These are phyloP conservation scores for Glyphotaelius pellucidus DNA, from an alignment of 2,888 invertebrate species.

Conservation along the genomic window DNA sequence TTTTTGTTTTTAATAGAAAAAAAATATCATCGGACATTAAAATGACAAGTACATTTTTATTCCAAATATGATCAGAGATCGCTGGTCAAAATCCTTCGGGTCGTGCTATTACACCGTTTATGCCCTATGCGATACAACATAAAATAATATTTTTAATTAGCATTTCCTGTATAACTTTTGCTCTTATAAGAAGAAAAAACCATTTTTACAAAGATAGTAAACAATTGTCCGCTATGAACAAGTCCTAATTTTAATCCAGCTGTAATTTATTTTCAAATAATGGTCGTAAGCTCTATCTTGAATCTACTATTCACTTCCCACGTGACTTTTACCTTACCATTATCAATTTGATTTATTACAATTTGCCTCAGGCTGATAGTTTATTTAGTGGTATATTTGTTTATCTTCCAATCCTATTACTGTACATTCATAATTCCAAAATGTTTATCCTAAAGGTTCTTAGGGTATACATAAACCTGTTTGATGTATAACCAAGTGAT, in stretches of 20 bases:
- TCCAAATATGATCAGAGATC: too few relatives aligned
- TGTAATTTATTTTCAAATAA: not conserved
- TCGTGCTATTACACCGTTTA: too few relatives aligned
- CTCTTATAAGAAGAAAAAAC: not conserved
- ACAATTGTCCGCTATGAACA: not conserved
- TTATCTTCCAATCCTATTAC: not conserved
- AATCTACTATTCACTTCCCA: not conserved
- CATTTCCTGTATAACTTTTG: not conserved
- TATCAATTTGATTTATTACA: not conserved
- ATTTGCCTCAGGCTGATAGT: not conserved
- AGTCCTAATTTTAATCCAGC: not conserved
- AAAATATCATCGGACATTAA: too few relatives aligned
- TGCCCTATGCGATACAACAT: too few relatives aligned
- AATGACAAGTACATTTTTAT: too few relatives aligned
- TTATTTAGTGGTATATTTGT: slow-evolving; percentile 6
- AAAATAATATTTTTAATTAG: not conserved
- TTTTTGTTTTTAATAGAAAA: too few relatives aligned
- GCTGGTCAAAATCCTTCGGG: too few relatives aligned
- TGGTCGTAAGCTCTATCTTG: slow-evolving; percentile 15
- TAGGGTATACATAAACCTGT: not conserved
- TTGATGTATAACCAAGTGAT: not conserved
- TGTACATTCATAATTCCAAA: not conserved
- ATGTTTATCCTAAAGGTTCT: not conserved
- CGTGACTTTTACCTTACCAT: not conserved
- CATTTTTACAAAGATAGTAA: not conserved